Evolutionary conservation across 1,140 invertebrate species (phyloP).

Genomic region (Chlorops oryzae): DNA sequence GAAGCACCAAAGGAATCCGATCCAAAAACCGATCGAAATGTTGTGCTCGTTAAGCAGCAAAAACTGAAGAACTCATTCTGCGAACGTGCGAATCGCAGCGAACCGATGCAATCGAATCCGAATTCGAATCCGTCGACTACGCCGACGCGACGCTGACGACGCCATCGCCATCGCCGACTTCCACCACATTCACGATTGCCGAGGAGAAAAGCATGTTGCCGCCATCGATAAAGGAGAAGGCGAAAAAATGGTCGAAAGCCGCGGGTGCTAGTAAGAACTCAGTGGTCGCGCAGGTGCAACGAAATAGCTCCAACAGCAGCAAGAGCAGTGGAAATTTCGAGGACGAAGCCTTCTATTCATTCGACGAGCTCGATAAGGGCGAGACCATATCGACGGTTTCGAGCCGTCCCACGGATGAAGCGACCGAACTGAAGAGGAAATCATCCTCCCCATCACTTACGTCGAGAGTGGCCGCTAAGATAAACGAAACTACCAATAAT

Average conservation of each 20-base stretch:
- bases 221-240: conserved; percentile 8
- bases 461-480: conserved; percentile 34
- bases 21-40: conserved; percentile 23
- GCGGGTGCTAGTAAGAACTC: no score
- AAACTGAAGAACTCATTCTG: conserved; percentile 17
- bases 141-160: no score
- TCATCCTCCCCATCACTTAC: conserved; percentile 27
- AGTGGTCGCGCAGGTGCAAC: conserved; percentile 16
- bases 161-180: no score
- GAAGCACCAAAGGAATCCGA: conserved; percentile 17
- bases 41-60: conserved; percentile 23
- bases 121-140: no score
- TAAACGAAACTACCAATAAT: conserved; percentile 23
- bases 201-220: no score
- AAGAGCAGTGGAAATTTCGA: conserved; percentile 21
- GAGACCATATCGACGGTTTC: conserved; percentile 1
- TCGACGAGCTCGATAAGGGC: conserved; percentile 15
- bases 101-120: no score
- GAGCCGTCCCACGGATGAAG: not conserved
- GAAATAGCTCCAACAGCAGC: conserved; percentile 20
- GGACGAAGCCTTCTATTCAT: conserved; percentile 21
- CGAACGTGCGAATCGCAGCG: no score
- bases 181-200: no score
- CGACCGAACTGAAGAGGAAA: conserved; percentile 13
- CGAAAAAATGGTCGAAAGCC: not conserved